These are phyloP conservation scores for Palythoa caribaeorum DNA, from an alignment of 92 coral and sea anemone species.

Conservation along the genomic window DNA sequence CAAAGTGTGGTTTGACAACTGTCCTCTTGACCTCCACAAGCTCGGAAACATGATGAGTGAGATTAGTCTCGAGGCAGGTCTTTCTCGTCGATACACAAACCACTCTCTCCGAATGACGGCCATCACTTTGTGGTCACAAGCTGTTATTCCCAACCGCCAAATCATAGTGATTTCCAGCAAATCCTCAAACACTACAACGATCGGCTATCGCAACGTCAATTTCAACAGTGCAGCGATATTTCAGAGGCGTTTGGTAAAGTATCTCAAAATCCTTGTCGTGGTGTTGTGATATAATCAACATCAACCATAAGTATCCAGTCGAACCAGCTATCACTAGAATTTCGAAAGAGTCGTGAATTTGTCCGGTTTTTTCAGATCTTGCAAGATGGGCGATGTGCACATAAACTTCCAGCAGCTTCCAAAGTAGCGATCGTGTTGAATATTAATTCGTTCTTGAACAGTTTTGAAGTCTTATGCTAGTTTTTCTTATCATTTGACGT, in stretches of 20 bases:
- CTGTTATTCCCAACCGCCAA: constrained; percentile 21
- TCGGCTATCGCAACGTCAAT: background rate
- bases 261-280: background rate
- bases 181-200: constrained; percentile 12
- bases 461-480: too few relatives aligned
- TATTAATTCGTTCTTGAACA: too few relatives aligned
- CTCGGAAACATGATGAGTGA: constrained; percentile 8
- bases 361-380: constrained; percentile 2
- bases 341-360: background rate
- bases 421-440: background rate
- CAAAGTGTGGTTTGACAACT: constrained; percentile 9
- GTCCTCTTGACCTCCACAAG: constrained; percentile 20
- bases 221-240: constrained; percentile 16
- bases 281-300: background rate
- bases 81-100: too few relatives aligned
- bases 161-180: constrained; percentile 33
- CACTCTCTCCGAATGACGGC: too few relatives aligned
- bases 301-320: background rate
- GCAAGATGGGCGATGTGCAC: constrained; percentile 15
- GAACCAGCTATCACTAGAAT: constrained; percentile 1
- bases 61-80: background rate
- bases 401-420: background rate
- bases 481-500: too few relatives aligned
- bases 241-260: constrained; percentile 22
- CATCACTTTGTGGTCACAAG: constrained; percentile 11